phyloP scores from a whole-genome alignment of 2,797 vertebrate species.

The Ceryle rudis region DNA sequence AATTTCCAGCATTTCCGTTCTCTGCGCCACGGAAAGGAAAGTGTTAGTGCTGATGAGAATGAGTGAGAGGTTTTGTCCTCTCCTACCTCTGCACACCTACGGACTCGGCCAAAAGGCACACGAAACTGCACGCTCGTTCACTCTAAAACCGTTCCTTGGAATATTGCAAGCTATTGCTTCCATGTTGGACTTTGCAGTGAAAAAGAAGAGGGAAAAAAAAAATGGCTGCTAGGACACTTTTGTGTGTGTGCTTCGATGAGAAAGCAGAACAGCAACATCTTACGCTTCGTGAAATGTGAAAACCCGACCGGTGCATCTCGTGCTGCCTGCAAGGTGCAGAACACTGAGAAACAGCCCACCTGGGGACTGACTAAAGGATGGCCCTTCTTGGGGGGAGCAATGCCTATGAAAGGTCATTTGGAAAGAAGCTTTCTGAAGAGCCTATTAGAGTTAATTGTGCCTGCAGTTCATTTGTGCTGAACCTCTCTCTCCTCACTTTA shows the following conservation, averaged over 20 bases:
- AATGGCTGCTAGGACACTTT: neutral
- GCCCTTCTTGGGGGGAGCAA: neutral
- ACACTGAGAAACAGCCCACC: neutral
- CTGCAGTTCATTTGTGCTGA: neutral
- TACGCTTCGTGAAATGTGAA: neutral
- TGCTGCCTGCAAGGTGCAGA: neutral
- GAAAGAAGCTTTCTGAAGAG: neutral
- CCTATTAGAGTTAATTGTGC: neutral
- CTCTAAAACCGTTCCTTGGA: neutral
- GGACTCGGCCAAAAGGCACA: neutral
- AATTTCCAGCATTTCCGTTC: neutral
- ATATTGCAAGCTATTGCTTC: neutral
- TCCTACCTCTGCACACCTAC: neutral
- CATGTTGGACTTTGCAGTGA: neutral
- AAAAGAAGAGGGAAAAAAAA: neutral
- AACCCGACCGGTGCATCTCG: neutral
- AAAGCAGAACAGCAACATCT: neutral
- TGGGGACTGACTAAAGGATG: neutral
- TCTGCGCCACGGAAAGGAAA: neutral
- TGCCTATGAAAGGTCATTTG: neutral
- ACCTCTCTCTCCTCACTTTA: neutral
- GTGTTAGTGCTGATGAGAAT: neutral
- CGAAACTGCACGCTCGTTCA: neutral
- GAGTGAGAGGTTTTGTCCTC: neutral
- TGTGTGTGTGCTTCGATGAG: neutral